Evolutionary conservation across 53 echinoderm and acorn worm species (phyloP).

Genomic region (Holothuria leucospilota): DNA sequence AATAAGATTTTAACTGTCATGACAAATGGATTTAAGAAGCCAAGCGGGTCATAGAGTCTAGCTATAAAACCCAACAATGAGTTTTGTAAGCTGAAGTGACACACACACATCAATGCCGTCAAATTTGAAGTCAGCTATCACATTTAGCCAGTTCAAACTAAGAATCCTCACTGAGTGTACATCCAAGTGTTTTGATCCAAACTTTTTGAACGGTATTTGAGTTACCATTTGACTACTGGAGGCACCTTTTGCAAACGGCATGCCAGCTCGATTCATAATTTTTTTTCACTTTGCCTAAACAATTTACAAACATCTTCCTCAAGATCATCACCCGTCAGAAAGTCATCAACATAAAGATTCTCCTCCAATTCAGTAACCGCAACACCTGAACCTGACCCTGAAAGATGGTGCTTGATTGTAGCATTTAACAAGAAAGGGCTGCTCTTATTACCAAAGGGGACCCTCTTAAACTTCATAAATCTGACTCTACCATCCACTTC

Average conservation of each 20-base stretch:
- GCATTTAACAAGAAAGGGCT: slow-evolving; percentile 35
- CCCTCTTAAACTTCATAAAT: slow-evolving; percentile 12
- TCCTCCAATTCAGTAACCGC: too few species aligned
- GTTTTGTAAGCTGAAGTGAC: background rate
- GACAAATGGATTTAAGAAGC: too few species aligned
- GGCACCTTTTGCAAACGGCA: too few species aligned
- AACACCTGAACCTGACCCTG: background rate
- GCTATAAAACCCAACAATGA: too few species aligned
- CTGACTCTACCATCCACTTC: slow-evolving; percentile 6
- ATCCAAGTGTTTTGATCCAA: slow-evolving; percentile 12
- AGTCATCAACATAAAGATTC: background rate
- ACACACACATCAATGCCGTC: background rate
- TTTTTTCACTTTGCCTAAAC: too few species aligned
- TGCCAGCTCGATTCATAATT: too few species aligned
- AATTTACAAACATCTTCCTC: background rate
- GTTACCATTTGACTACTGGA: too few species aligned
- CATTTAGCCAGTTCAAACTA: background rate
- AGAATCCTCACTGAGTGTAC: too few species aligned
- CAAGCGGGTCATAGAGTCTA: too few species aligned
- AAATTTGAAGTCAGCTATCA: background rate
- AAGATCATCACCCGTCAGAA: background rate
- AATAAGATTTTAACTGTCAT: too few species aligned
- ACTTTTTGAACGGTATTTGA: background rate
- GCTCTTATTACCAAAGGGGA: background rate
- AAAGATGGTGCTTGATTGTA: slow-evolving; percentile 25